phyloP scores from a whole-genome alignment of 2,113 vertebrate species.

The Cinclus cinclus region DNA sequence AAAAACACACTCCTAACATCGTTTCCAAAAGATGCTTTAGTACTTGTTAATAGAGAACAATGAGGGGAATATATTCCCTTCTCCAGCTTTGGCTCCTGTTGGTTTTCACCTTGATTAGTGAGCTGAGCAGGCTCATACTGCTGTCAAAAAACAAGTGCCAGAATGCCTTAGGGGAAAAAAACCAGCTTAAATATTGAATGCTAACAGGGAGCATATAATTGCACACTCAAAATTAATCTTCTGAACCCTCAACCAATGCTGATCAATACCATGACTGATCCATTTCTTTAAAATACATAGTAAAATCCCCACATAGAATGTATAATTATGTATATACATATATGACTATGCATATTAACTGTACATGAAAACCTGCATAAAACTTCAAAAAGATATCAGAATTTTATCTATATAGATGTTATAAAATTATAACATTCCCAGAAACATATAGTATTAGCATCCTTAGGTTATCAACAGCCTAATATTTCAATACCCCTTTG shows the following conservation, averaged over 20 bases:
- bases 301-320: background rate
- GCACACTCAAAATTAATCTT: background rate
- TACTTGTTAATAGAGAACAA: background rate
- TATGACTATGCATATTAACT: background rate
- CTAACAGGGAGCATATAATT: background rate
- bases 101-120: background rate
- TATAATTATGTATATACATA: accelerated
- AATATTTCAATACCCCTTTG: background rate
- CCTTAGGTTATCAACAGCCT: background rate
- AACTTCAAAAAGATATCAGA: background rate
- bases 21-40: background rate
- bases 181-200: background rate
- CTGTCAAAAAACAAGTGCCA: background rate
- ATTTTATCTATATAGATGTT: background rate
- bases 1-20: background rate
- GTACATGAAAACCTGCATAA: background rate
- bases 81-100: background rate
- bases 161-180: background rate
- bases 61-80: background rate
- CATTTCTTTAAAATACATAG: background rate
- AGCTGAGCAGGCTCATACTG: background rate
- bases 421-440: background rate
- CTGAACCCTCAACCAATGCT: background rate
- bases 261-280: background rate
- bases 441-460: background rate